Evolutionary conservation across 53 echinoderm and acorn worm species (phyloP), one percentile per base, ranked within the genome.

Genomic region (Henricia sp.): DNA sequence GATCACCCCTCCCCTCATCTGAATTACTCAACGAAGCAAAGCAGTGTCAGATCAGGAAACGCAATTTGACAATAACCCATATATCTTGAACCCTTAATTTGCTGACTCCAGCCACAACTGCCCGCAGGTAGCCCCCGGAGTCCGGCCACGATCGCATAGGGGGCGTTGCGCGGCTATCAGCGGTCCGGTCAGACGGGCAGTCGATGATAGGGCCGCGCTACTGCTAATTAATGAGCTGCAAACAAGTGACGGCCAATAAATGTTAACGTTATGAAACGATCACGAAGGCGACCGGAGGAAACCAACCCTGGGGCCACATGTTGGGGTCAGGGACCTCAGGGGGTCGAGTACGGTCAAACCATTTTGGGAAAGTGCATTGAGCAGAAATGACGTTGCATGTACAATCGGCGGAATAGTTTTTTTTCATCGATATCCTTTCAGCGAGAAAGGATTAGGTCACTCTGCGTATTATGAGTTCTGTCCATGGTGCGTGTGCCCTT

Each of bases 111-210:
- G 30, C 9, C 62, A 3, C 62, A 12, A 6, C 62, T 32, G 62
- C 29, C 62, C 62, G 62, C 62, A 60, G n/a, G n/a, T n/a, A 60
- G 9, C 57, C 64, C 8, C 67, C 42, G 37, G 6, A 38, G 17
- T 40, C 40, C 41, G 27, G 59, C n/a, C n/a, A n/a, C n/a, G n/a
- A n/a, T n/a, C n/a, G 9, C 4, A 26, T 27, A 59, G 76, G 76
- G 57, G 76, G 76, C 76, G 76, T 76, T 58, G 40, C 76, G 40
- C 43, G 57, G 59, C 59, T 58, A 76, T 76, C 59, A 76, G 40
- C 76, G 23, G 27, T 23, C 19, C 55, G 1, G 76, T 41, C 17
- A 17, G 57, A 23, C 76, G 54, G 59, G 76, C 27, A 40, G 28
- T 29, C n/a, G 28, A 27, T 38, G 59, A 56, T 17, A 3, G 24